A percentile compares a stretch with the other conserved stretches of the same genome.
phyloP scores from a whole-genome alignment of 2,797 vertebrate species.

The Dipus sagitta region DNA sequence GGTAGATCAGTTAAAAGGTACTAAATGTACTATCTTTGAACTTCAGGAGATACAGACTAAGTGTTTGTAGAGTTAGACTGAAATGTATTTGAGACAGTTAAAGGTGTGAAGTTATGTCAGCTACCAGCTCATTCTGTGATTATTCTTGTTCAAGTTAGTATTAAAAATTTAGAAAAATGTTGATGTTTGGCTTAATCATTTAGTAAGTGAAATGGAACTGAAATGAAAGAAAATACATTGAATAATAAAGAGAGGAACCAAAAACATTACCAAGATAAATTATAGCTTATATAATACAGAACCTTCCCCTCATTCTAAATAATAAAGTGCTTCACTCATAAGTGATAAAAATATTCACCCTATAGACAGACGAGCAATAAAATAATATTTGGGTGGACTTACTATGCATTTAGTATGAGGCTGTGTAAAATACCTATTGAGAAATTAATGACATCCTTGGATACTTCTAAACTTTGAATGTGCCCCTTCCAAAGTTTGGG shows the following conservation, averaged over 20 bases:
- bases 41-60: background rate
- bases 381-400: background rate
- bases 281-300: background rate
- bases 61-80: background rate
- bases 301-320: slow-evolving; percentile 13
- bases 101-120: background rate
- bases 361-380: background rate
- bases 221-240: background rate
- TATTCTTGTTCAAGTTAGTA: background rate
- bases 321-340: background rate
- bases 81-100: background rate
- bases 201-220: background rate
- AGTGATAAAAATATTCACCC: background rate
- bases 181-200: background rate
- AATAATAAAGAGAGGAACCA: background rate
- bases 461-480: background rate
- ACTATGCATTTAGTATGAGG: background rate
- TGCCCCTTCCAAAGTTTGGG: background rate
- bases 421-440: background rate
- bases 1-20: background rate
- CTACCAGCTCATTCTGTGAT: background rate
- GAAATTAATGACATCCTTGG: background rate
- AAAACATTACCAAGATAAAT: background rate
- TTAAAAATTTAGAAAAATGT: background rate
- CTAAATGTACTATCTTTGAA: background rate